These are phyloP conservation scores for Cassiopea xamachana DNA, from an alignment of 30 jellyfish, hydroid and myxozoan species.

Conservation along the genomic window DNA sequence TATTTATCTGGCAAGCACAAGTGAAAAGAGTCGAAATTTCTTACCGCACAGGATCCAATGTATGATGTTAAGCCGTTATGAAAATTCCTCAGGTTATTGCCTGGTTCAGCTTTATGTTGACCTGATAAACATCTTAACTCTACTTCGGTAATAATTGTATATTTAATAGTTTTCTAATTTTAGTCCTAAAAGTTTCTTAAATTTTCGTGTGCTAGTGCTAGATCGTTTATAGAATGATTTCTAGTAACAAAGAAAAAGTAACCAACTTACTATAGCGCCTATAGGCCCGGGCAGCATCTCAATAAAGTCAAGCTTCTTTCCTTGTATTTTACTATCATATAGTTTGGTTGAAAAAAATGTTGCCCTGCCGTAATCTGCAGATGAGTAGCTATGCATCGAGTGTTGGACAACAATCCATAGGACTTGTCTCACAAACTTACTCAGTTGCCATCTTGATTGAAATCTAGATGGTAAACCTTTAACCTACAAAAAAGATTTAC, in stretches of 20 bases:
- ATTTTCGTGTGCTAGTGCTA: no score
- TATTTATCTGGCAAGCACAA: no score
- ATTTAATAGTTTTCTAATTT: no score
- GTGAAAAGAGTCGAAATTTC: no score
- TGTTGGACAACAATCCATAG: slow-evolving; percentile 65
- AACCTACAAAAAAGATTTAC: neutral
- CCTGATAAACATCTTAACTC: no score
- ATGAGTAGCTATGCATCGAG: slow-evolving; percentile 18
- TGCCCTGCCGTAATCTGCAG: slow-evolving; percentile 18
- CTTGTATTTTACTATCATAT: neutral
- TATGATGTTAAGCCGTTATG: no score
- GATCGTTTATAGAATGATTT: no score
- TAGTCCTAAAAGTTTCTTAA: no score
- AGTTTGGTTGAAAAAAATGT: slow-evolving; percentile 34
- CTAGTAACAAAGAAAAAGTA: neutral
- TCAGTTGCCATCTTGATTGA: neutral
- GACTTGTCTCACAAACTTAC: slow-evolving; percentile 12
- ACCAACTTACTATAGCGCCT: slow-evolving; percentile 3
- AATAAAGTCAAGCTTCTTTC: neutral
- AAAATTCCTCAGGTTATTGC: no score
- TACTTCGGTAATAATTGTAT: no score
- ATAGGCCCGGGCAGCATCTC: slow-evolving; percentile 19
- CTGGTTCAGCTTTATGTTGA: no score
- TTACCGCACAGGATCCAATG: no score
- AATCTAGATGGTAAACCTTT: slow-evolving; percentile 7